Evolutionary conservation across 2,797 vertebrate species (phyloP).

Genomic region (Dromococcyx pavoninus): DNA sequence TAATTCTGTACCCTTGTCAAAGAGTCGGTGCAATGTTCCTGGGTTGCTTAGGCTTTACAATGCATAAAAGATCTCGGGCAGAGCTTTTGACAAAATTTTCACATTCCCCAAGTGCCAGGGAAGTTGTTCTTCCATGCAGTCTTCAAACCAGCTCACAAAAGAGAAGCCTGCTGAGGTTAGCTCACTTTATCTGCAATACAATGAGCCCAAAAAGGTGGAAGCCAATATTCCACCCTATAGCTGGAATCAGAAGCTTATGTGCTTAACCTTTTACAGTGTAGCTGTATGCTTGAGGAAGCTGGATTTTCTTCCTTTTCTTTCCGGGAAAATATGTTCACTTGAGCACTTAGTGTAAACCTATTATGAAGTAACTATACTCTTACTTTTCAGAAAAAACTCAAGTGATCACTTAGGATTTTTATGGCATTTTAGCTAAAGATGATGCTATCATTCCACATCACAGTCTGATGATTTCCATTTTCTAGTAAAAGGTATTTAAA

Average conservation of each 20-base stretch:
- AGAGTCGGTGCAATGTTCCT: not conserved
- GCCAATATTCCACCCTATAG: not conserved
- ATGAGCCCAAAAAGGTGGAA: not conserved
- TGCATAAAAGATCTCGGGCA: not conserved
- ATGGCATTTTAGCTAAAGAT: not conserved
- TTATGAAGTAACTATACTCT: not conserved
- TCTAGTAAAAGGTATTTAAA: not conserved
- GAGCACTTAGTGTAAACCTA: not conserved
- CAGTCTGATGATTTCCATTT: constrained; percentile 7
- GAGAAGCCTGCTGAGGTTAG: constrained; percentile 27
- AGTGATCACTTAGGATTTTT: not conserved
- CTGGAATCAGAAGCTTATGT: constrained; percentile 7
- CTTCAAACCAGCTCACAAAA: constrained; percentile 44
- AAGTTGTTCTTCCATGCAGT: not conserved
- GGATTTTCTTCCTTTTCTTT: not conserved
- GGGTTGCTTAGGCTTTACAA: not conserved
- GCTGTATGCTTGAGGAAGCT: not conserved
- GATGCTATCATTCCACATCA: not conserved
- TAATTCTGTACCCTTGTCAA: not conserved
- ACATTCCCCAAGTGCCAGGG: not conserved
- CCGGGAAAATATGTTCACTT: not conserved
- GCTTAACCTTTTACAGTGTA: constrained; percentile 2
- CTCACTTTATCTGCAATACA: not conserved
- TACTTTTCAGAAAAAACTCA: not conserved
- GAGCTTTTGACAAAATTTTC: not conserved